Evolutionary conservation across 2,888 invertebrate genomes (phyloP), one percentile per base, ranked within the genome.

Genomic region (Exephanes ischioxanthus): DNA sequence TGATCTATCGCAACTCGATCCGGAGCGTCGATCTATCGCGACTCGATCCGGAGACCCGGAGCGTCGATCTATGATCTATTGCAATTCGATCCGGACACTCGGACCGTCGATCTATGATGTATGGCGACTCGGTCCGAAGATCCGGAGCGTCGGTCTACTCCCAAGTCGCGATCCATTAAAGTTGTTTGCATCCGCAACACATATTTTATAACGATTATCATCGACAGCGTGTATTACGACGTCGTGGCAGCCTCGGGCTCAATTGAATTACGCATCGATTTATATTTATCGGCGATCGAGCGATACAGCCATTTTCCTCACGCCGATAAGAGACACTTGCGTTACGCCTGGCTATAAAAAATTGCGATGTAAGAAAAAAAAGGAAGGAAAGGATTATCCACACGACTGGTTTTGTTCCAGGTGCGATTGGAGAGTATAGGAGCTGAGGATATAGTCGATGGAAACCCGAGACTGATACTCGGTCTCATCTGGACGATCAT

Each of bases 401-500:
- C 45, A 48, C 45, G 45, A 48, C 45, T 48, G 0, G 45, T 86
- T 80, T 14, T 19, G 9, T 89, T 87, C 0, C 83, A 98, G 98
- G 98, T 99, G 84, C 97, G 99, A 71, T 95, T 99, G 94, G 99
- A 99, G 95, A 99, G 99, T 92, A 99, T 99, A 92, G 99, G 99
- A 88, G 99, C 99, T 19, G 99, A 99, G 95, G 99, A 99, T 94
- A 99, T 99, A 89, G 99, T 99, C 87, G 99, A 99, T 94, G 98
- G 99, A 48, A 99, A 99, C 95, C 99, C 98, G 63, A 96, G 99
- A 72, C 96, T 99, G 88, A 99, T 99, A 94, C 96, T 99, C 88
- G 99, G 99, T 90, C 96, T 99, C 76, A 99, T 99, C 90, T 99
- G 99, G 99, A 99, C 99, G 85, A 99, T 99, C 93, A 99, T 99